Percentiles rank a stretch among this genome's conserved stretches.
Conservation (phyloP, 2,888 invertebrate genomes). For the Rhagophthalmus giganteus region DNA sequence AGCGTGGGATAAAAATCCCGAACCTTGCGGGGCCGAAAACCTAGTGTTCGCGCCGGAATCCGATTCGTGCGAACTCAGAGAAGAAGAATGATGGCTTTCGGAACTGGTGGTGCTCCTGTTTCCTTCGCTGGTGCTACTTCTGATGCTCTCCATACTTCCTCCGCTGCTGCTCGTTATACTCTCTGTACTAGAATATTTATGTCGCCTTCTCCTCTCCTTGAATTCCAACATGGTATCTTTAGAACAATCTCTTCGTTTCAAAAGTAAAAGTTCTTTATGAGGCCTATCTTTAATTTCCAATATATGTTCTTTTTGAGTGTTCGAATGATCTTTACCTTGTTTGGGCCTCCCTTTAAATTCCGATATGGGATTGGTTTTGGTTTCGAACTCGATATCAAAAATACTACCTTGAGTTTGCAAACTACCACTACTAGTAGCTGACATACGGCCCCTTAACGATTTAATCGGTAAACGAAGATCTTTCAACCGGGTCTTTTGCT, state of each 20-base stretch:
- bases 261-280: slow-evolving; percentile 53
- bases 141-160: slow-evolving; percentile 84
- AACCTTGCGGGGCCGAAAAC: slow-evolving; percentile 63
- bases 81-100: slow-evolving; percentile 80
- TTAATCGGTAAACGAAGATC: slow-evolving; percentile 75
- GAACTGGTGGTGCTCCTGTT: slow-evolving; percentile 84
- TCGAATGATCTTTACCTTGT: slow-evolving; percentile 58
- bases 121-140: slow-evolving; percentile 86
- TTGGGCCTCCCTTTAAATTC: slow-evolving; percentile 62
- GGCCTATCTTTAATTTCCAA: slow-evolving; percentile 72
- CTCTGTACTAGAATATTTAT: slow-evolving; percentile 77
- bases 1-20: slow-evolving; percentile 70
- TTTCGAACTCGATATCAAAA: slow-evolving; percentile 49
- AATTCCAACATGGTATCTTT: slow-evolving; percentile 56
- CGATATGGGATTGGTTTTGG: slow-evolving; percentile 54
- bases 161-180: slow-evolving; percentile 87
- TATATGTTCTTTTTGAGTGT: slow-evolving; percentile 61
- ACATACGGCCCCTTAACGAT: slow-evolving; percentile 64
- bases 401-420: slow-evolving; percentile 46
- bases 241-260: slow-evolving; percentile 45
- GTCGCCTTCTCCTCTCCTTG: slow-evolving; percentile 66
- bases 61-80: slow-evolving; percentile 83
- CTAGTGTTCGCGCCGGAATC: slow-evolving; percentile 70
- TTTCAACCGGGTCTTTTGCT: slow-evolving; percentile 70
- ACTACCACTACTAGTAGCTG: slow-evolving; percentile 64